These are phyloP conservation scores for Caenorhabditis afra DNA, from an alignment of 2,888 invertebrate species.

Conservation along the genomic window DNA sequence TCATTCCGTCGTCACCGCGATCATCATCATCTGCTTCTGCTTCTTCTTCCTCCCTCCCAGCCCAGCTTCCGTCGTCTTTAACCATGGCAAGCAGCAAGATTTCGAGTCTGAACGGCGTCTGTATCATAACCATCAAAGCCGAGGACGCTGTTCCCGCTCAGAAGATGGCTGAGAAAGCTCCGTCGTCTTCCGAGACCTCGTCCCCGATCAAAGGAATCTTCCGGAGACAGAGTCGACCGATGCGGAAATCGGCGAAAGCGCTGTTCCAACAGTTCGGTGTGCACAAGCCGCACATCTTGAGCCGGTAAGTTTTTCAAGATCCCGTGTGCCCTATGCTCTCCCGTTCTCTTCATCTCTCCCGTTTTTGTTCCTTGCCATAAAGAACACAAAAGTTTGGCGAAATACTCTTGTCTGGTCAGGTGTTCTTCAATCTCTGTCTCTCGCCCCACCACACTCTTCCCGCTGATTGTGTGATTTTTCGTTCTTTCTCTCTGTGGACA, in stretches of 20 bases:
- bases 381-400: constrained; percentile 7
- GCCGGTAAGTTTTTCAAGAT: constrained; percentile 22
- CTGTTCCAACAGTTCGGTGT: constrained; percentile 53
- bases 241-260: constrained; percentile 54
- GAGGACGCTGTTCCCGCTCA: constrained; percentile 14
- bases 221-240: constrained; percentile 54
- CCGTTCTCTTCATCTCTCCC: not conserved
- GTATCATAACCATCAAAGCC: constrained; percentile 51
- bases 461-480: constrained; percentile 1
- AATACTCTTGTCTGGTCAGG: constrained; percentile 2
- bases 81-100: constrained; percentile 15
- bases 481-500: not conserved
- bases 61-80: not conserved
- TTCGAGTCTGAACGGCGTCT: constrained; percentile 44
- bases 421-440: not conserved
- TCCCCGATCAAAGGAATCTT: constrained; percentile 60
- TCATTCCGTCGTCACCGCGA: no score
- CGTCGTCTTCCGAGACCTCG: not conserved
- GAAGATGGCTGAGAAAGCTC: constrained; percentile 4
- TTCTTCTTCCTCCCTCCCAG: constrained; percentile 2
- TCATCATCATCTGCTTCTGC: no score
- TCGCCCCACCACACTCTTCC: not conserved
- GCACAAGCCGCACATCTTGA: constrained; percentile 14
- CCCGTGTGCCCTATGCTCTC: not conserved
- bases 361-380: constrained; percentile 3